Percentiles rank a stretch among this genome's conserved stretches.
Evolutionary conservation across 37 sponge, comb jelly and placozoan species (phyloP).

Genomic region (Axinella damicornis): DNA sequence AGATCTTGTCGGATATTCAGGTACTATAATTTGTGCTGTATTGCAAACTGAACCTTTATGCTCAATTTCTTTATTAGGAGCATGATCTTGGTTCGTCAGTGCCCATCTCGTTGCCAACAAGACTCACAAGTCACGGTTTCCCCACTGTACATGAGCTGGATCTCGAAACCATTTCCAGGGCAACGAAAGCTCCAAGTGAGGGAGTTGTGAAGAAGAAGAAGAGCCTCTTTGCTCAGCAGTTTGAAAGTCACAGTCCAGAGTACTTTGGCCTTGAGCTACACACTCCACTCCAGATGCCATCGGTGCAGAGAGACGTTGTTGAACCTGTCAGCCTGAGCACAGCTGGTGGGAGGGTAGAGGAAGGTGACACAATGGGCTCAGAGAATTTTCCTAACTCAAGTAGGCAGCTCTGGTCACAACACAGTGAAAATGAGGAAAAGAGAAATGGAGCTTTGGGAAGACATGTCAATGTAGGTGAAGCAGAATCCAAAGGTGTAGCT

Average conservation of each 20-base stretch:
- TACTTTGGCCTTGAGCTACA: conserved; percentile 49
- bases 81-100: neutral
- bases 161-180: neutral
- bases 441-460: neutral
- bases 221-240: conserved; percentile 78
- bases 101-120: neutral
- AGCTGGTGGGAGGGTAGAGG: neutral
- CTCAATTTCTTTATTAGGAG: neutral
- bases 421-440: neutral
- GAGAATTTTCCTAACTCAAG: too few species aligned
- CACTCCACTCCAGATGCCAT: neutral
- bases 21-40: conserved; percentile 3
- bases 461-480: neutral
- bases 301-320: conserved; percentile 20
- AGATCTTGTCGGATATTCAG: conserved; percentile 64
- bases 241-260: conserved; percentile 30
- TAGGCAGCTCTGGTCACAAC: neutral
- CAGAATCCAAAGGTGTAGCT: neutral
- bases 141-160: conserved; percentile 52
- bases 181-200: neutral
- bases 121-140: conserved; percentile 45
- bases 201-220: neutral
- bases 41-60: neutral
- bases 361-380: neutral
- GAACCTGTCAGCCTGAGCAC: conserved; percentile 25